phyloP scores from a whole-genome alignment of 1,140 invertebrate genomes.

The Aradophagus sp. region DNA sequence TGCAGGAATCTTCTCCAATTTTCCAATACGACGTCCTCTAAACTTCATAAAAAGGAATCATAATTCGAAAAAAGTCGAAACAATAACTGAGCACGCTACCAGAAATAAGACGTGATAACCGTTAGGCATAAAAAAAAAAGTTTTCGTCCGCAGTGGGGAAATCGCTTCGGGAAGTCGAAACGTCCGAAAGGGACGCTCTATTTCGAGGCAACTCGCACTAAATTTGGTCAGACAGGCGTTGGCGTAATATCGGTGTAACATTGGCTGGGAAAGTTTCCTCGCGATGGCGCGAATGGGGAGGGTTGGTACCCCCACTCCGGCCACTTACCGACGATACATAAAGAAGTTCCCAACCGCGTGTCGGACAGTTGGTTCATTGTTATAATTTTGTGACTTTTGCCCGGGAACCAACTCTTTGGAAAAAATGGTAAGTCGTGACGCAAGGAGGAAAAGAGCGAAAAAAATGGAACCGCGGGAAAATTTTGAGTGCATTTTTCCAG shows the following conservation, averaged over 20 bases:
- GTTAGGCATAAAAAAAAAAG: no score
- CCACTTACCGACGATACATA: slow-evolving; percentile 74
- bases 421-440: slow-evolving; percentile 64
- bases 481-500: no score
- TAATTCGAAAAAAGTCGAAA: no score
- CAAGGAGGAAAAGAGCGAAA: no score
- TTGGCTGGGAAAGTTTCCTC: slow-evolving; percentile 64
- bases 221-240: slow-evolving; percentile 74
- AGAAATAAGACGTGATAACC: no score
- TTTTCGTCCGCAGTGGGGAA: no score
- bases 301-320: no score
- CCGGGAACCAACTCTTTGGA: slow-evolving; percentile 62
- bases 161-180: slow-evolving; percentile 47
- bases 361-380: slow-evolving; percentile 73
- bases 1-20: no score
- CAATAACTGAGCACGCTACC: no score
- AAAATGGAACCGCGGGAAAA: no score
- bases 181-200: slow-evolving; percentile 46
- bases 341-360: slow-evolving; percentile 70
- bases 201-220: slow-evolving; percentile 71
- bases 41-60: no score
- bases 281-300: slow-evolving; percentile 61
- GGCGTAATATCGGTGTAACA: slow-evolving; percentile 62
- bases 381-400: slow-evolving; percentile 69
- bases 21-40: no score